Percentiles rank a stretch among this genome's conserved stretches.
These are phyloP conservation scores for Eupeodes latifasciatus DNA, from an alignment of 2,888 invertebrate species.

Conservation along the genomic window DNA sequence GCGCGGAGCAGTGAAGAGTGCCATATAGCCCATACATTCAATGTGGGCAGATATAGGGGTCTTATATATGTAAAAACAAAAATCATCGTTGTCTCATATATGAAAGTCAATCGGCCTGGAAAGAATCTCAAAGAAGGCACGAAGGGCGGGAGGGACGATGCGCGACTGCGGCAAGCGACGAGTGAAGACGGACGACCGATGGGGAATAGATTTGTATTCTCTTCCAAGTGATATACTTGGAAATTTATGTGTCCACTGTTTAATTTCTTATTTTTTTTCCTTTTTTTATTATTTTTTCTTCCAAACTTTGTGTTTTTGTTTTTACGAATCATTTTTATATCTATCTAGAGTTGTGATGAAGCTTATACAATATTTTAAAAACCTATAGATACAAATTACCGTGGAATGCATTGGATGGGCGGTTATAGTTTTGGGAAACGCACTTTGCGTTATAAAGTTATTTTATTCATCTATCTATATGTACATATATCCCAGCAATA, in stretches of 20 bases:
- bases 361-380: background rate
- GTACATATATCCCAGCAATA: slow-evolving; percentile 50
- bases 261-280: slow-evolving; percentile 52
- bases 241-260: slow-evolving; percentile 79
- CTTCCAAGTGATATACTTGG: slow-evolving; percentile 82
- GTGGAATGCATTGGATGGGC: slow-evolving; percentile 54
- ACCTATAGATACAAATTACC: slow-evolving; percentile 1
- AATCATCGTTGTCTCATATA: slow-evolving; percentile 43
- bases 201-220: slow-evolving; percentile 77
- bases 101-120: slow-evolving; percentile 62
- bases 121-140: slow-evolving; percentile 23
- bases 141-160: background rate
- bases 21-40: background rate
- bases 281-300: slow-evolving; percentile 12
- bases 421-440: slow-evolving; percentile 64
- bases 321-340: slow-evolving; percentile 29
- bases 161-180: too few relatives aligned
- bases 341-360: background rate
- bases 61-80: slow-evolving; percentile 45
- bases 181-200: background rate
- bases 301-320: slow-evolving; percentile 39
- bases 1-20: slow-evolving; percentile 3
- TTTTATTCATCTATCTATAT: slow-evolving; percentile 37
- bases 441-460: slow-evolving; percentile 45
- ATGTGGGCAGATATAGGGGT: slow-evolving; percentile 70